phyloP scores from a whole-genome alignment of 1,140 invertebrate species.

The Galleria mellonella region DNA sequence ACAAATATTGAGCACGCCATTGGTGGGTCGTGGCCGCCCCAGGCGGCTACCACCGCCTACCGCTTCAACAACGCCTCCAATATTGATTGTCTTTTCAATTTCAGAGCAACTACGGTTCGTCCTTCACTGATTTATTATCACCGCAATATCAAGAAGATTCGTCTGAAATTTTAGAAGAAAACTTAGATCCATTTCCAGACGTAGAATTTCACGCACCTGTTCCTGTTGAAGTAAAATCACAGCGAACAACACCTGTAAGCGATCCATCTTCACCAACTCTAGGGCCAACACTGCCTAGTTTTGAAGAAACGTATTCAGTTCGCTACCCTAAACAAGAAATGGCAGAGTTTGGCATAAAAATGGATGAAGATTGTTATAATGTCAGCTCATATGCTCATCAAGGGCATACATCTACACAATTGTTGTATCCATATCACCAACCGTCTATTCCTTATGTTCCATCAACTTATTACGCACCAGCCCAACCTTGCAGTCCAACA shows the following conservation, averaged over 20 bases:
- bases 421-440: conserved; percentile 78
- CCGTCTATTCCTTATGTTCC: conserved; percentile 72
- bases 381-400: conserved; percentile 77
- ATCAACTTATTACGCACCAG: conserved; percentile 73
- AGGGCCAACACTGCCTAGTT: conserved; percentile 85
- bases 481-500: conserved; percentile 73
- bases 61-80: conserved; percentile 42
- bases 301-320: conserved; percentile 89
- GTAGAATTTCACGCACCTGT: conserved; percentile 69
- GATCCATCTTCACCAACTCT: conserved; percentile 60
- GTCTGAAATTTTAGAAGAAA: conserved; percentile 70
- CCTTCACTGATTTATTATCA: conserved; percentile 73
- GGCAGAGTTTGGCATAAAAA: conserved; percentile 79
- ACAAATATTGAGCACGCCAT: conserved; percentile 33
- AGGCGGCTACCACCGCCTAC: conserved; percentile 44
- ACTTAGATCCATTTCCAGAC: conserved; percentile 72
- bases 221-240: conserved; percentile 54
- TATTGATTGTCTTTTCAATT: conserved; percentile 64
- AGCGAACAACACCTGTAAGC: conserved; percentile 53
- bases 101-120: conserved; percentile 75
- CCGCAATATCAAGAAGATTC: conserved; percentile 72
- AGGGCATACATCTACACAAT: conserved; percentile 64
- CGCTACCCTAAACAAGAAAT: conserved; percentile 78
- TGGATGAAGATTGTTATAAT: conserved; percentile 86
- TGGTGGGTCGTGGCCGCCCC: conserved; percentile 54